A percentile compares a stretch with the other conserved stretches of the same genome.
phyloP scores from a whole-genome alignment of 2,888 invertebrate species.

The Petrolisthes cinctipes region DNA sequence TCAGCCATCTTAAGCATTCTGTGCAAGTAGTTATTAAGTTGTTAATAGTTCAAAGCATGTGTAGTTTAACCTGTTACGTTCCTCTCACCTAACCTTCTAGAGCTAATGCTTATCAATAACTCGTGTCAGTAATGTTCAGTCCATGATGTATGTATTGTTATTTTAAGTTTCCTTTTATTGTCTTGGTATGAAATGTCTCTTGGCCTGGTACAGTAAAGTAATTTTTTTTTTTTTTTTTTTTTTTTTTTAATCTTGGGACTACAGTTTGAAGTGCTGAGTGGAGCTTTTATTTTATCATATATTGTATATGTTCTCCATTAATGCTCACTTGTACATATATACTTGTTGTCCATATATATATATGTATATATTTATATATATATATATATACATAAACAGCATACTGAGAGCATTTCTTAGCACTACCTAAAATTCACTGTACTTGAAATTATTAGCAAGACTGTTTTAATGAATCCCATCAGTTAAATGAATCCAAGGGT shows the following conservation, averaged over 20 bases:
- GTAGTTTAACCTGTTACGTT: constrained; percentile 24
- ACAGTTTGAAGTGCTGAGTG: neutral
- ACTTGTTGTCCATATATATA: no score
- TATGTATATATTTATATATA: no score
- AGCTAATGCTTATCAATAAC: neutral
- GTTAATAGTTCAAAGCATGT: constrained; percentile 42
- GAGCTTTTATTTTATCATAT: no score
- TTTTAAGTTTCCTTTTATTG: neutral
- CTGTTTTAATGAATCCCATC: neutral
- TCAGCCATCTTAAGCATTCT: constrained; percentile 37
- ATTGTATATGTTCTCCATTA: no score
- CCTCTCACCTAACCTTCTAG: constrained; percentile 26
- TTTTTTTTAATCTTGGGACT: neutral
- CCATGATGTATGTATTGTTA: neutral
- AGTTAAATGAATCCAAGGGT: no score
- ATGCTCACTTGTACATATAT: no score
- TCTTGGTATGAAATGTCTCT: neutral
- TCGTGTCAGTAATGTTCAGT: neutral
- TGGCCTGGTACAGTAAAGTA: no score
- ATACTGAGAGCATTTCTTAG: no score
- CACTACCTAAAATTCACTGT: neutral
- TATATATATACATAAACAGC: no score
- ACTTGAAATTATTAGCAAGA: neutral
- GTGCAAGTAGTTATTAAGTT: constrained; percentile 41
- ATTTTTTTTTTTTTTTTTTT: neutral